Evolutionary conservation across 2,888 invertebrate genomes (phyloP), one percentile per base, ranked within the genome.

Genomic region (Eremobia ochroleuca): DNA sequence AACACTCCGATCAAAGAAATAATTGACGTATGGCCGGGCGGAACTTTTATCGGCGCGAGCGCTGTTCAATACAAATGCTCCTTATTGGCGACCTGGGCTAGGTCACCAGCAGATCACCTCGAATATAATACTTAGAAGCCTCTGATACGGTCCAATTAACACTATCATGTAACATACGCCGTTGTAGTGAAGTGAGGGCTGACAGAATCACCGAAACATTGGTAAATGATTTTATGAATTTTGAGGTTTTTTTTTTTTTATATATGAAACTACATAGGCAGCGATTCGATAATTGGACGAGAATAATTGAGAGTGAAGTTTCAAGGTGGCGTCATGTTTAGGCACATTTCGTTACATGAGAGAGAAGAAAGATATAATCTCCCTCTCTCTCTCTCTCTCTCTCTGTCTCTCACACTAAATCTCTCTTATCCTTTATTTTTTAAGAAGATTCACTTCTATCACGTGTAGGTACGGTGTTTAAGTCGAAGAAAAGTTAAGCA

Each of bases 101-200:
- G 93, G 93, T 92, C 93, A 91, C 80, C 74, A 88, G 90, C 86
- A 85, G 93, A 91, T 93, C 91, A 92, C 94, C 94, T 94, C 93
- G 93, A 92, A 89, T 76, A 75, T 85, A 81, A 91, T 90, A 91
- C 89, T 89, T 86, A 90, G 87, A 82, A 85, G 85, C 86, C 85
- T 89, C 87, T 90, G 87, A 87, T 90, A 91, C 90, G 89, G 89
- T 92, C 92, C 91, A 92, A 92, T 93, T 94, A 92, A 77, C 91
- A 89, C 86, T 86, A 82, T 81, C 85, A 76, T 88, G 86, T 91
- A 81, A 87, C 87, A 69, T 79, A 79, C 75, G 74, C 73, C 71
- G 79, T 46, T 69, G 31, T 69, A 58, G 52, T 28, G 37, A 55
- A 68, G 49, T 65, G 52, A 85, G 77, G 80, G 86, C 72, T 82